A percentile compares a stretch with the other conserved stretches of the same genome.
Conservation (phyloP, 1,140 invertebrate genomes). For the Nasonia vitripennis region DNA sequence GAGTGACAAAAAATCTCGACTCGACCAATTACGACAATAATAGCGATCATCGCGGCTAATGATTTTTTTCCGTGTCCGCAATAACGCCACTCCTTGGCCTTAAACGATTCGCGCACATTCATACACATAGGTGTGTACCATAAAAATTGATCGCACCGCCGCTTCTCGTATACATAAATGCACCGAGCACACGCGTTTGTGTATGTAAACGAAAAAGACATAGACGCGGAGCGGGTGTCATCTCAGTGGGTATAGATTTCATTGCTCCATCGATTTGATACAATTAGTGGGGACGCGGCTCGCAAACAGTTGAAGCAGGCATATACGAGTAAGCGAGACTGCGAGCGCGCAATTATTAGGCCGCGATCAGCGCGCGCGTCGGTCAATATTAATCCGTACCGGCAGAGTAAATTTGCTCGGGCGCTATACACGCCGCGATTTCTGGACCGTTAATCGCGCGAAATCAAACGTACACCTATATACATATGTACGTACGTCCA, state of each 20-base stretch:
- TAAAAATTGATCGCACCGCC: neutral
- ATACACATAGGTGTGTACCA: neutral
- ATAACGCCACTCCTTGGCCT: neutral
- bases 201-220: neutral
- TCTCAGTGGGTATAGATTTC: neutral
- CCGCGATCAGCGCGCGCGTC: neutral
- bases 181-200: neutral
- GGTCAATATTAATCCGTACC: conserved; percentile 33
- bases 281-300: neutral
- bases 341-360: neutral
- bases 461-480: neutral
- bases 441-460: neutral
- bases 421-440: neutral
- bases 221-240: neutral
- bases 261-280: neutral
- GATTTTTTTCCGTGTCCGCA: conserved; percentile 12
- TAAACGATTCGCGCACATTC: too few relatives aligned
- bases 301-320: too few relatives aligned
- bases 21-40: neutral
- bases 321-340: too few relatives aligned
- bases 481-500: too few relatives aligned
- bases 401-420: neutral
- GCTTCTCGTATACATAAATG: too few relatives aligned
- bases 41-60: neutral
- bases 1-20: neutral